Evolutionary conservation across 1,140 invertebrate species (phyloP), one percentile per base, ranked within the genome.

Genomic region (Probaryconus sp.): DNA sequence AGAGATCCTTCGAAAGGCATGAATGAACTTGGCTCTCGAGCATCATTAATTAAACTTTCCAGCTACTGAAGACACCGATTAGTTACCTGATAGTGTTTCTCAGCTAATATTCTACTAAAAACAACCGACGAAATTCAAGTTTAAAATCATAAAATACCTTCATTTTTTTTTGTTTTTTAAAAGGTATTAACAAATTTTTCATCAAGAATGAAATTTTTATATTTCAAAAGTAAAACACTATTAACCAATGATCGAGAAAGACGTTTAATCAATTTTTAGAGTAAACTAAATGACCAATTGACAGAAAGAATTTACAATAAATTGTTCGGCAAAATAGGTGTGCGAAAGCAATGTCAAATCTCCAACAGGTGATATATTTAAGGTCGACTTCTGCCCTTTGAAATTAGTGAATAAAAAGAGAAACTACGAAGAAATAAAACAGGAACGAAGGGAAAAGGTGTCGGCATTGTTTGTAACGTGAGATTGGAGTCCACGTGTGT

Each of bases 381-480:
- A 72, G 37, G 42, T 69, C 35, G 26, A 58, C 56, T 65, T 63
- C 43, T 63, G 56, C 55, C 42, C 63, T 73, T 67, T 75, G 67
- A 68, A 73, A 71, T 77, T 37, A 71, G 40, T 51, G 55, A n/a
- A 72, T 63, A 69, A 70, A 55, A 55, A 64, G 21, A 72, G 58
- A 56, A 73, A 53, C 35, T 48, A 61, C 60, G 47, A 69, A 65
- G 28, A 45, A 47, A 40, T 58, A 20, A 18, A 68, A 45, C 28
- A 10, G 28, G 7, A 31, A 28, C 7, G n/a, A 55, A 42, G 53
- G 28, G 26, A 42, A 61, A 67, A 68, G 74, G 68, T 42, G 69
- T 77, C 78, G 78, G 78, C 64, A 16, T 47, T 73, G 72, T 77
- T 79, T 79, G 76, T 79, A 77, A 79, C 38, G 38, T 50, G 64